These are phyloP conservation scores for Coracias cyanogaster DNA, from an alignment of 2,797 vertebrate genomes.

Conservation along the genomic window DNA sequence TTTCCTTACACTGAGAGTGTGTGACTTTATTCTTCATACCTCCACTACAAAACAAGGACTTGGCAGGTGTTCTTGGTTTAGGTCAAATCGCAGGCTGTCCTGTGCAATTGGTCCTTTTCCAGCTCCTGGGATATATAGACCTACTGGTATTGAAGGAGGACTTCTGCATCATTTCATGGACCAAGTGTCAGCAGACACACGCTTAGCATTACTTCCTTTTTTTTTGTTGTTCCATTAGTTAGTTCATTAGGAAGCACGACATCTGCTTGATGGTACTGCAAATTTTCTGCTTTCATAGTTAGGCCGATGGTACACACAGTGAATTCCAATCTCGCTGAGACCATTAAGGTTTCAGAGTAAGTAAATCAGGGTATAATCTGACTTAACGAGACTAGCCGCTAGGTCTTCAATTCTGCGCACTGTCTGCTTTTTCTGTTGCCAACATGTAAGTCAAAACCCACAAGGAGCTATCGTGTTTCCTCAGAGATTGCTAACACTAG, in stretches of 20 bases:
- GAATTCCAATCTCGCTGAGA: constrained; percentile 19
- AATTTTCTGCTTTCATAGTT: background rate
- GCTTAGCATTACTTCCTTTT: background rate
- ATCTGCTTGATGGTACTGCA: background rate
- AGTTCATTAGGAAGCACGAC: background rate
- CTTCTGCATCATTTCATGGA: background rate
- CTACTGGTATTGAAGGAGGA: background rate
- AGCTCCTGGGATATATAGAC: background rate
- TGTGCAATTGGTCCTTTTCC: background rate
- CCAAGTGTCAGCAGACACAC: background rate
- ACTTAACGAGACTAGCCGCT: background rate
- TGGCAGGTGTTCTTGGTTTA: background rate
- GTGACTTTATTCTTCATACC: background rate
- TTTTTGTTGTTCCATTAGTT: background rate
- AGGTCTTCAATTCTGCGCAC: background rate
- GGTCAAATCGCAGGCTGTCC: background rate
- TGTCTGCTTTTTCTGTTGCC: background rate
- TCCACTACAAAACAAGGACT: background rate
- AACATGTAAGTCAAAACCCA: background rate
- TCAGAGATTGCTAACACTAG: constrained; percentile 14
- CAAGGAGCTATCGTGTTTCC: background rate
- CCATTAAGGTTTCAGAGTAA: background rate
- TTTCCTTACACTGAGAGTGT: background rate
- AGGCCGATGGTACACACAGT: background rate
- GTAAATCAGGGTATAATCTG: constrained; percentile 33